These are phyloP conservation scores for Delphinus delphis DNA, from an alignment of 2,113 vertebrate species.

Conservation along the genomic window DNA sequence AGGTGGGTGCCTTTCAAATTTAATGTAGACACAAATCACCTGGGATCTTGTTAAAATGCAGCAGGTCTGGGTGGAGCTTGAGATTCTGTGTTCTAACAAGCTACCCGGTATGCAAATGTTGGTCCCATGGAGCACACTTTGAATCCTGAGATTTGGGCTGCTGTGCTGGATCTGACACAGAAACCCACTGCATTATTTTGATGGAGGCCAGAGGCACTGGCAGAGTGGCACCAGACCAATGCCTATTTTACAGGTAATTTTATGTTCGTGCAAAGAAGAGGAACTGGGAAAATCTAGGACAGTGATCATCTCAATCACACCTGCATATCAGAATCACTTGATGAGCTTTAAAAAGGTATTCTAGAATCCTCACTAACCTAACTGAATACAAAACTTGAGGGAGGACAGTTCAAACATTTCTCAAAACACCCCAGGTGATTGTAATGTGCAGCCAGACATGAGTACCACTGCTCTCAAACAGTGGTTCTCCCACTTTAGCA, in stretches of 20 bases:
- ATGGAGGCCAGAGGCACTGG: background rate
- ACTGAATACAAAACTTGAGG: background rate
- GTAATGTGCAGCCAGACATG: background rate
- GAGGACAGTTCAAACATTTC: background rate
- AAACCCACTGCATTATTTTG: background rate
- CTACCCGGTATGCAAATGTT: background rate
- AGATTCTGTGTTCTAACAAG: conserved; percentile 5
- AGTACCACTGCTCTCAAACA: background rate
- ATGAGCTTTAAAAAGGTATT: background rate
- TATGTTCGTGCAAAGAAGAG: background rate
- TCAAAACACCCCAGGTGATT: background rate
- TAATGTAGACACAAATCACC: background rate
- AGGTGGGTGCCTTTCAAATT: background rate
- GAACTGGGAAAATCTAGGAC: background rate
- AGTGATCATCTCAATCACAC: background rate
- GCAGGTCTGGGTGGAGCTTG: background rate
- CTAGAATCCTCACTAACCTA: background rate
- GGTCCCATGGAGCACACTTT: background rate
- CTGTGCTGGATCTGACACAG: background rate
- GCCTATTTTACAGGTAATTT: background rate
- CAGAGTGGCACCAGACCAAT: background rate
- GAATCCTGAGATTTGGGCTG: background rate
- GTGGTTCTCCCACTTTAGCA: background rate
- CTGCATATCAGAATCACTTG: background rate
- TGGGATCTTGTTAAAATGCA: background rate